Evolutionary conservation across 2,797 vertebrate species (phyloP).

Genomic region (Aratinga solstitialis): DNA sequence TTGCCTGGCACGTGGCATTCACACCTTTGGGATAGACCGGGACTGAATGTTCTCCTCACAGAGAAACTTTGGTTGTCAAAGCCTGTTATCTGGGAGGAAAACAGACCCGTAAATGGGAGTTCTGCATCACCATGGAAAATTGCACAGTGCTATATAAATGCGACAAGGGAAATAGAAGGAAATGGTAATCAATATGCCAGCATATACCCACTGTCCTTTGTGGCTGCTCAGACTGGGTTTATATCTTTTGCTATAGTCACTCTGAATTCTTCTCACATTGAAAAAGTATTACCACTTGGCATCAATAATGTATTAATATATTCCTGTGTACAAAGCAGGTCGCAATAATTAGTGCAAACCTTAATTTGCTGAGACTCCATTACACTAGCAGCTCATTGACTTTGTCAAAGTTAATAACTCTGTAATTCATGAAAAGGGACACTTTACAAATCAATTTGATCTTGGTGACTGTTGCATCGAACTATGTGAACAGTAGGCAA

Average conservation of each 20-base stretch:
- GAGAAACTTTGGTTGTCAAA: neutral
- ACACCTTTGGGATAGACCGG: neutral
- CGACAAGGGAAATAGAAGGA: neutral
- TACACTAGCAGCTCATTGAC: conserved; percentile 43
- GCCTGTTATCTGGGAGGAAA: neutral
- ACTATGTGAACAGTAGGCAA: neutral
- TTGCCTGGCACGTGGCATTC: neutral
- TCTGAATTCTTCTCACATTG: neutral
- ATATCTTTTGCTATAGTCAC: neutral
- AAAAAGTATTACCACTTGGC: neutral
- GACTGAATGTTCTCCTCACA: neutral
- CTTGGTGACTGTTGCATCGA: neutral
- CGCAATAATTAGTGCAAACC: conserved; percentile 34
- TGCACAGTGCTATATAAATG: fast-evolving
- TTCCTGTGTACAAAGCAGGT: neutral
- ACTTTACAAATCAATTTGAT: neutral
- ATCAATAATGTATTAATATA: neutral
- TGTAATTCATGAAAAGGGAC: conserved; percentile 7
- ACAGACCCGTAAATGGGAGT: neutral
- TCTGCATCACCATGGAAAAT: neutral
- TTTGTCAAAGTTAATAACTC: conserved; percentile 58
- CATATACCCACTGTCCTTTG: neutral
- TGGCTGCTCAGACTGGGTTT: neutral
- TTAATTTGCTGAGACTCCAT: conserved; percentile 52
- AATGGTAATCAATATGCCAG: neutral